These are phyloP conservation scores for Tetrax tetrax DNA, from an alignment of 2,113 vertebrate genomes.

Conservation along the genomic window DNA sequence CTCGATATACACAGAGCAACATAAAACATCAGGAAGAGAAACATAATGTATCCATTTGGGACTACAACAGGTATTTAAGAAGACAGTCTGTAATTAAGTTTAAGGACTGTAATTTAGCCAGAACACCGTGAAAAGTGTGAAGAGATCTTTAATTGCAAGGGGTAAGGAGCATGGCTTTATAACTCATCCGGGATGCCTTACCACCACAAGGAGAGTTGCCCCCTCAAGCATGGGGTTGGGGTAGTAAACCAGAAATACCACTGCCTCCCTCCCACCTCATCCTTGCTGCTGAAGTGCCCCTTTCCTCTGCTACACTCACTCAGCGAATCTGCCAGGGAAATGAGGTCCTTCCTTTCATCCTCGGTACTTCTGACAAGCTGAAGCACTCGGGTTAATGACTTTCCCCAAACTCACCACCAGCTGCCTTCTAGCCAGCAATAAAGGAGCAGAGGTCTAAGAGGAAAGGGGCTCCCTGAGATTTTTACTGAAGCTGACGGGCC, in stretches of 20 bases:
- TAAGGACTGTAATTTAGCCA: constrained; percentile 36
- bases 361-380: neutral
- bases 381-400: constrained; percentile 32
- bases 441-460: neutral
- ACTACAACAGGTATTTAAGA: constrained; percentile 35
- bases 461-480: constrained; percentile 47
- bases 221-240: neutral
- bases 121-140: constrained; percentile 9
- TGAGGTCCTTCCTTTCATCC: neutral
- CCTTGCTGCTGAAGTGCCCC: neutral
- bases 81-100: constrained; percentile 39
- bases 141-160: constrained; percentile 1
- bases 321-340: neutral
- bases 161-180: constrained; percentile 30
- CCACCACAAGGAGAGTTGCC: neutral
- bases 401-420: neutral
- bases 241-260: neutral
- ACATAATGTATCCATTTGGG: neutral
- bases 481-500: neutral
- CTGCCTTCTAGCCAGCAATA: neutral
- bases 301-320: neutral
- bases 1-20: neutral
- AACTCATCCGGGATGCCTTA: neutral
- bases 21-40: constrained; percentile 34
- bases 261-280: neutral